phyloP scores from a whole-genome alignment of 2,888 invertebrate species.

The Druceiella hillmani region DNA sequence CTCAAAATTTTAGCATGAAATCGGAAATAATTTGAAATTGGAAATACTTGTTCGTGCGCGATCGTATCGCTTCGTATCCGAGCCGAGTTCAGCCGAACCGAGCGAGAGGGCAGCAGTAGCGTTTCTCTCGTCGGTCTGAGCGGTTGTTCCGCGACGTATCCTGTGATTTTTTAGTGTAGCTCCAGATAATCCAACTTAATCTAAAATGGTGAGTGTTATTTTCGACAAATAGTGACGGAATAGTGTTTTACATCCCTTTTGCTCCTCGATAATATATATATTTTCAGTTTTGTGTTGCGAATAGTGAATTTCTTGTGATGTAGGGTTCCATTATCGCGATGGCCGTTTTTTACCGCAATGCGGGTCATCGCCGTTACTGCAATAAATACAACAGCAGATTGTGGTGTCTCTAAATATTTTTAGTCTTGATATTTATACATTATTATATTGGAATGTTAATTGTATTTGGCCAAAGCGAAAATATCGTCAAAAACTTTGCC shows the following conservation, averaged over 20 bases:
- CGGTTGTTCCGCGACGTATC: slow-evolving; percentile 52
- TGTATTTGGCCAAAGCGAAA: too few relatives aligned
- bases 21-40: slow-evolving; percentile 7
- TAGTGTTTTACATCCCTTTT: slow-evolving; percentile 37
- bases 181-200: slow-evolving; percentile 56
- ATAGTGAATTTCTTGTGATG: slow-evolving; percentile 50
- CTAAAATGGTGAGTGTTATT: slow-evolving; percentile 55
- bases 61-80: too few relatives aligned
- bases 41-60: slow-evolving; percentile 4
- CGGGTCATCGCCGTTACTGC: slow-evolving; percentile 36
- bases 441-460: too few relatives aligned
- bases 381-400: too few relatives aligned
- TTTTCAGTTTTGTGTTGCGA: slow-evolving; percentile 45
- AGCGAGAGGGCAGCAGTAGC: slow-evolving; percentile 56
- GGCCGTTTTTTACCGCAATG: slow-evolving; percentile 54
- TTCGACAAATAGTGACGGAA: slow-evolving; percentile 38
- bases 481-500: too few relatives aligned
- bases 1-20: slow-evolving; percentile 6
- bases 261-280: slow-evolving; percentile 34
- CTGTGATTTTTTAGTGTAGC: slow-evolving; percentile 56
- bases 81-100: slow-evolving; percentile 45
- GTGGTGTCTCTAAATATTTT: too few relatives aligned
- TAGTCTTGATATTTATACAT: too few relatives aligned
- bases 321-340: slow-evolving; percentile 54
- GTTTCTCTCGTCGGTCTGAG: slow-evolving; percentile 51